phyloP scores from a whole-genome alignment of 2,888 invertebrate species.

The Sphecodes monilicornis region DNA sequence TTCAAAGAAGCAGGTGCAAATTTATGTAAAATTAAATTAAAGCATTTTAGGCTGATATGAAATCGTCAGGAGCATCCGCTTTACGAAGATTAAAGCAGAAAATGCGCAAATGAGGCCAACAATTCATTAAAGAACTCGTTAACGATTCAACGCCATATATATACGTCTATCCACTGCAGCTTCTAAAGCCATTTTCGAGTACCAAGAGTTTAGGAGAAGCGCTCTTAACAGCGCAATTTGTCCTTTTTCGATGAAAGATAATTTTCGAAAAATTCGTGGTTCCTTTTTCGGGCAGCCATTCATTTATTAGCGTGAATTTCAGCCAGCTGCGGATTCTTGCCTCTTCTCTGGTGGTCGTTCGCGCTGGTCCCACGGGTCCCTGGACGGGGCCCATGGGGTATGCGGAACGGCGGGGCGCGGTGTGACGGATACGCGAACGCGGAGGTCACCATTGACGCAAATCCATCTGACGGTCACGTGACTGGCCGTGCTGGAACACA shows the following conservation, averaged over 20 bases:
- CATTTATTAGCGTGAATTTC: neutral
- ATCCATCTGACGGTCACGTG: constrained; percentile 87
- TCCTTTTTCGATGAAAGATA: neutral
- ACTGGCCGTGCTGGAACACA: constrained; percentile 77
- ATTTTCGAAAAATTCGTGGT: neutral
- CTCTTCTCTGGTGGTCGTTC: constrained; percentile 37
- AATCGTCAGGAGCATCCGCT: too few species aligned
- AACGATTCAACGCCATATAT: too few species aligned
- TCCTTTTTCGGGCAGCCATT: neutral
- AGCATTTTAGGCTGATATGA: too few species aligned
- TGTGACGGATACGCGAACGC: constrained; percentile 84
- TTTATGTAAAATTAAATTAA: too few species aligned
- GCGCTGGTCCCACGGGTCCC: constrained; percentile 57
- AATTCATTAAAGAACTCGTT: too few species aligned
- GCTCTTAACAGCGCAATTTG: neutral
- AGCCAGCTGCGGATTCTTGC: constrained; percentile 38
- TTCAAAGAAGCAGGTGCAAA: too few species aligned
- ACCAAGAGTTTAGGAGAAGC: neutral
- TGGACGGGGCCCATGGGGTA: constrained; percentile 47
- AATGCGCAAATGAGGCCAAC: too few species aligned
- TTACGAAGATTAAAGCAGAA: too few species aligned
- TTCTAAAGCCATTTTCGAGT: neutral
- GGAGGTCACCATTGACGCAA: constrained; percentile 92
- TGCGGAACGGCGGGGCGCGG: constrained; percentile 79
- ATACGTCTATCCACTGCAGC: neutral